phyloP scores from a whole-genome alignment of 2,888 invertebrate genomes.

The Poecilus cupreus region DNA sequence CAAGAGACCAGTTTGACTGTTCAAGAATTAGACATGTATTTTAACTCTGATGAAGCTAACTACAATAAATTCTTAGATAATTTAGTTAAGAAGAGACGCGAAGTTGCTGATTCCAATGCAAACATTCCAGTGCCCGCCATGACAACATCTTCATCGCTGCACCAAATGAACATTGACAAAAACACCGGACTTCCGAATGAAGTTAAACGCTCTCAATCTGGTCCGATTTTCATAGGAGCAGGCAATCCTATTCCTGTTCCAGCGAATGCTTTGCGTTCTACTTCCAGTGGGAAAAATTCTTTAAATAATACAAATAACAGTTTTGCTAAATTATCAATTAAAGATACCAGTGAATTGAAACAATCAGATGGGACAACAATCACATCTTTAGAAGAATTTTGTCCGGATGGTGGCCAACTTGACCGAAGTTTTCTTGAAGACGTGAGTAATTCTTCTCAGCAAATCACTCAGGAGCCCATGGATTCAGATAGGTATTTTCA shows the following conservation, averaged over 20 bases:
- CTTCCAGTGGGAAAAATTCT: constrained; percentile 62
- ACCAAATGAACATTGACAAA: constrained; percentile 28
- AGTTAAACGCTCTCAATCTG: constrained; percentile 71
- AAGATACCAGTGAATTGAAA: constrained; percentile 47
- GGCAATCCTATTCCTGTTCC: constrained; percentile 71
- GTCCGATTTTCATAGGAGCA: constrained; percentile 71
- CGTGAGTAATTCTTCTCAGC: constrained; percentile 71
- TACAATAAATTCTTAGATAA: constrained; percentile 85
- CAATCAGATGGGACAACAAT: constrained; percentile 64
- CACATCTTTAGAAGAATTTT: constrained; percentile 81
- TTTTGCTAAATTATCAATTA: constrained; percentile 48
- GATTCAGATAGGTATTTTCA: constrained; percentile 78
- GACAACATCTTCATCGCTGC: constrained; percentile 60
- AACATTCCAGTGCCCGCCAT: constrained; percentile 71
- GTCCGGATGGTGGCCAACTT: constrained; percentile 84
- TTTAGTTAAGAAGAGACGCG: constrained; percentile 83
- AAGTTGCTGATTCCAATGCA: constrained; percentile 80
- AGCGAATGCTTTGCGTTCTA: constrained; percentile 61
- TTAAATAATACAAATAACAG: constrained; percentile 2
- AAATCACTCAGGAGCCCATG: constrained; percentile 70
- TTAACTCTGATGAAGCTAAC: constrained; percentile 85
- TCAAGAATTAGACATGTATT: constrained; percentile 84
- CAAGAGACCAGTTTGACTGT: constrained; percentile 86
- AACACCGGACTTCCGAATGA: constrained; percentile 66
- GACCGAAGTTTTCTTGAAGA: constrained; percentile 87